Evolutionary conservation across 2,797 vertebrate genomes (phyloP), one percentile per base, ranked within the genome.

Genomic region (Phataginus tetradactyla): DNA sequence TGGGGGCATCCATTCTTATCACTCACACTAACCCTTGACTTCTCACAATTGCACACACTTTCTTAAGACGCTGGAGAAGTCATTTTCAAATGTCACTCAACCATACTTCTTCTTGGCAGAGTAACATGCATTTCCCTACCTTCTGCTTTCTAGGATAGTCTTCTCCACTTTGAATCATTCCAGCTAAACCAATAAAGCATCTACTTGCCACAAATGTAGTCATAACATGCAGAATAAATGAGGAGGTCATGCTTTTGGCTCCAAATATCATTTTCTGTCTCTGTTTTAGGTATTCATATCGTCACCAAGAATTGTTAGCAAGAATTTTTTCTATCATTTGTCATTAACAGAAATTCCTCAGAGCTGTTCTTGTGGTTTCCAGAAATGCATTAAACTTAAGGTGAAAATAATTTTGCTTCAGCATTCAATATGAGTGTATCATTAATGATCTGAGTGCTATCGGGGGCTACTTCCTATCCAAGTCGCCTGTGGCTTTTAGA

Each of bases 341-440:
- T 39, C 49, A 63, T 84, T 77, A 92, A 83, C 61, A n/a, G 12
- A 23, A 5, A 42, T n/a, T 71, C 25, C 42, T 89, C 75, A 63
- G 53, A 88, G 69, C 15, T 57, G 3, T 51, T 81, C 77, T 42
- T 72, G 57, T 85, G 83, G 63, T 96, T 97, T 97, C 92, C 91
- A 91, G 83, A 32, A 96, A 91, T 23, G 74, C 66, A 93, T 84
- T 97, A 90, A 92, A 89, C 17, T 63, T 88, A 79, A 89, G 75
- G 83, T 94, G 85, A 68, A 87, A 69, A 81, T 93, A 75, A 90
- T 84, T 88, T 92, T 53, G 18, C 61, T 21, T 84, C 32, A 25
- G 25, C 75, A 61, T 66, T 86, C 80, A 72, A 25, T 63, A 25
- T 9, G 27, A 72, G 68, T 13, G 12, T 23, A 6, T 69, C 42